A percentile compares a stretch with the other conserved stretches of the same genome.
Conservation (phyloP, 2,113 vertebrate species). For the Mionectes macconnelli region DNA sequence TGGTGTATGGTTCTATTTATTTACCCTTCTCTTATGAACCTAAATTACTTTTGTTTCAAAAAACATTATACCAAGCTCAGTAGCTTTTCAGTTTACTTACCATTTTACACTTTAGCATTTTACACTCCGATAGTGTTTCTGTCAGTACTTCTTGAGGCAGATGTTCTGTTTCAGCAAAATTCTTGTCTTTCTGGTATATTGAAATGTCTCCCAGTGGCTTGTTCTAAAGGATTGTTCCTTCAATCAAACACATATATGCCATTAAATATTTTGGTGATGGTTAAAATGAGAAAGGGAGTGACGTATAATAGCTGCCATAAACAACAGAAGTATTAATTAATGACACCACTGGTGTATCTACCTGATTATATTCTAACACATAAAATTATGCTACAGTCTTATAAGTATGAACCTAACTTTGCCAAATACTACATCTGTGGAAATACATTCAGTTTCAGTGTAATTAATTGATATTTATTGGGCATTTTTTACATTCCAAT, state of each 20-base stretch:
- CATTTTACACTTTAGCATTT: constrained; percentile 32
- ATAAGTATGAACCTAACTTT: background rate
- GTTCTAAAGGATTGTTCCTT: background rate
- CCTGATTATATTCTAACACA: background rate
- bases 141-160: constrained; percentile 23
- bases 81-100: constrained; percentile 42
- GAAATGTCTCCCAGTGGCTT: background rate
- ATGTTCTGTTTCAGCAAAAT: background rate
- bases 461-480: background rate
- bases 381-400: background rate
- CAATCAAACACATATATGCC: background rate
- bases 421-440: background rate
- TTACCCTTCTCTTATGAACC: background rate
- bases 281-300: background rate
- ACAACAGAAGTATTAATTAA: background rate
- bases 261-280: background rate
- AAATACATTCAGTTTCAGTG: background rate
- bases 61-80: constrained; percentile 2
- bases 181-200: background rate
- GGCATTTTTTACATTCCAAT: background rate
- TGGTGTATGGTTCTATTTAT: constrained; percentile 36
- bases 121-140: constrained; percentile 34
- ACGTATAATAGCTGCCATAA: background rate
- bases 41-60: constrained; percentile 23
- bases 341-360: background rate